Evolutionary conservation across 2,888 invertebrate genomes (phyloP).

Genomic region (Drosophila atripex): DNA sequence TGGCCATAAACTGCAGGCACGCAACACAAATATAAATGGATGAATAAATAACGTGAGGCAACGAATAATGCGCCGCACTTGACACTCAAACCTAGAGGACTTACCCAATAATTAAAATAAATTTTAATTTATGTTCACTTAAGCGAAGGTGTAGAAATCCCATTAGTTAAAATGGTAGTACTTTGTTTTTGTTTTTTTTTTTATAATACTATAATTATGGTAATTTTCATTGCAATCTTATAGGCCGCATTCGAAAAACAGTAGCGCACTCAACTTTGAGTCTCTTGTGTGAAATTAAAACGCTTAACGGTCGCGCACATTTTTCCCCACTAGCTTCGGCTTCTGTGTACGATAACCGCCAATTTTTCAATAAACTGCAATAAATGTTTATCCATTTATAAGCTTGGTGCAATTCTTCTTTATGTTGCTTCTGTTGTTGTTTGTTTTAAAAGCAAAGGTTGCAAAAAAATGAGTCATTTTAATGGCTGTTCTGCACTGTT

Average conservation of each 20-base stretch:
- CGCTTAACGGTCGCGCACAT: conserved; percentile 50
- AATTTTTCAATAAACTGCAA: conserved; percentile 79
- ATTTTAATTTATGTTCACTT: neutral
- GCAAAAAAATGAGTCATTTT: conserved; percentile 40
- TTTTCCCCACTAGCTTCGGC: conserved; percentile 19
- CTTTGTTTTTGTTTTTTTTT: neutral
- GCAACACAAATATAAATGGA: conserved; percentile 73
- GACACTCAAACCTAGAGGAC: conserved; percentile 3
- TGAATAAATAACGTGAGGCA: conserved; percentile 70
- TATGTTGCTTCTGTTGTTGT: conserved; percentile 34
- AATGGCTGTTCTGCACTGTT: conserved; percentile 44
- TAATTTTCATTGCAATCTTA: neutral
- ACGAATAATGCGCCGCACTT: conserved; percentile 24
- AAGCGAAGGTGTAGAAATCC: neutral
- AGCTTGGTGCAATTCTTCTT: conserved; percentile 56
- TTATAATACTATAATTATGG: neutral
- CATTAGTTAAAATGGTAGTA: neutral
- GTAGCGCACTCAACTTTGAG: conserved; percentile 52
- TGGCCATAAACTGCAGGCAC: conserved; percentile 71
- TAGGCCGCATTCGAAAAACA: conserved; percentile 1
- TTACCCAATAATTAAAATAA: conserved; percentile 1
- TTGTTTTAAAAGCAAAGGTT: conserved; percentile 45
- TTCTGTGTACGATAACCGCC: conserved; percentile 65
- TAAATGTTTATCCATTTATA: conserved; percentile 79
- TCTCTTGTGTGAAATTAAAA: conserved; percentile 69